Percentiles rank a stretch among this genome's conserved stretches.
Conservation (phyloP, 2,888 invertebrate genomes). For the Candidula unifasciata region DNA sequence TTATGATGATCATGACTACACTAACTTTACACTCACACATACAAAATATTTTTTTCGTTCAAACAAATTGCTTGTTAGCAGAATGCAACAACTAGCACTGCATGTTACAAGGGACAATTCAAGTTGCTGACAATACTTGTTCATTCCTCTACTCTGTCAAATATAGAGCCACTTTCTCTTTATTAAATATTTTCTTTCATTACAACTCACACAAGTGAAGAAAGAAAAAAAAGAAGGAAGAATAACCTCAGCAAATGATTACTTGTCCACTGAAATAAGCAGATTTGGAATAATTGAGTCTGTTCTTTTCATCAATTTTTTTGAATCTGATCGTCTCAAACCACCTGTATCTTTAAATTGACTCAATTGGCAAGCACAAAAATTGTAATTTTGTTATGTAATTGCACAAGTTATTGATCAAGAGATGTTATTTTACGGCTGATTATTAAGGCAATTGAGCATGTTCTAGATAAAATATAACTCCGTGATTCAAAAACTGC, state of each 20-base stretch:
- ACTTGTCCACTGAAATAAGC: background rate
- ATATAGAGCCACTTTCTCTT: too few species aligned
- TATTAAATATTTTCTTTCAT: background rate
- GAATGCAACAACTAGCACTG: too few species aligned
- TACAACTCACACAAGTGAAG: background rate
- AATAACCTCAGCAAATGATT: background rate
- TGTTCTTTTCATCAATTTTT: slow-evolving; percentile 22
- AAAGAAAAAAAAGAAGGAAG: background rate
- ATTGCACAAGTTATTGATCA: slow-evolving; percentile 22
- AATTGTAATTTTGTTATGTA: slow-evolving; percentile 14
- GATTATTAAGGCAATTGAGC: background rate
- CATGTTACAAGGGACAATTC: too few species aligned
- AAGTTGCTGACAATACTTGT: too few species aligned
- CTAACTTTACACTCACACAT: too few species aligned
- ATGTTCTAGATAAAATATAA: too few species aligned
- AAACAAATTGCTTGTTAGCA: too few species aligned
- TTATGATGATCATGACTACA: too few species aligned
- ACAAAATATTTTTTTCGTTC: too few species aligned
- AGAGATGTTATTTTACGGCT: background rate
- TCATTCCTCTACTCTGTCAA: too few species aligned
- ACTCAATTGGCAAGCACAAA: background rate
- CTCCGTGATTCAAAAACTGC: too few species aligned
- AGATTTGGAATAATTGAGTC: slow-evolving; percentile 26
- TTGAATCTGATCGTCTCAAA: slow-evolving; percentile 21
- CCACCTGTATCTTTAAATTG: slow-evolving; percentile 33